phyloP scores from a whole-genome alignment of 2,888 invertebrate species.

The Cephus spinipes region DNA sequence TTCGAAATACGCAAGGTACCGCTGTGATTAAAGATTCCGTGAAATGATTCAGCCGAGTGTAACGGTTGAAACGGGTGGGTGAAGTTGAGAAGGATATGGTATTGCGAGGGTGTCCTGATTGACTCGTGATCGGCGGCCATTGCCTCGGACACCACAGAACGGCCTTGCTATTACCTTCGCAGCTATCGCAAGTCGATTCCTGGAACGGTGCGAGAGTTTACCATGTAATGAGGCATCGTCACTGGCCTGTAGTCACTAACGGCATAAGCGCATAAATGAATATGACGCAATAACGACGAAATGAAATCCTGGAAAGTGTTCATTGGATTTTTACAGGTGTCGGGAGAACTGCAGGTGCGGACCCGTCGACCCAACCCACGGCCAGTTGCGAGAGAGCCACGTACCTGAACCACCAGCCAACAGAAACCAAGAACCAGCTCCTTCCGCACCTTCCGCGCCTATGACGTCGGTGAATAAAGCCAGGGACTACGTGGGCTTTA shows the following conservation, averaged over 20 bases:
- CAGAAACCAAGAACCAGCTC: slow-evolving; percentile 25
- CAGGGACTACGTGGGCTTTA: slow-evolving; percentile 2
- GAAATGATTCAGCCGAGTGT: not conserved
- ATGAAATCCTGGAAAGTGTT: slow-evolving; percentile 19
- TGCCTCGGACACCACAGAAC: slow-evolving; percentile 16
- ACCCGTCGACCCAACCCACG: slow-evolving; percentile 5
- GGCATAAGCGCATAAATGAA: not conserved
- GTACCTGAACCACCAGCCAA: not conserved
- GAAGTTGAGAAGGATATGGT: not conserved
- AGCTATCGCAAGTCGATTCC: not conserved
- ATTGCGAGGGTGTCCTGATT: not conserved
- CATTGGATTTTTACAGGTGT: slow-evolving; percentile 35
- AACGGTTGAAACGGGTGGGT: not conserved
- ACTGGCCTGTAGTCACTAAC: not conserved
- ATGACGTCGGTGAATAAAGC: not conserved
- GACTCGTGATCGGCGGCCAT: not conserved
- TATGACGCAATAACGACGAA: slow-evolving; percentile 5
- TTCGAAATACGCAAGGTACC: not conserved
- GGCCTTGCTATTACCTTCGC: slow-evolving; percentile 31
- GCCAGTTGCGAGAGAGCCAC: not conserved
- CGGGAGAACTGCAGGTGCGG: slow-evolving; percentile 34
- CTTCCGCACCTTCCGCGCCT: not conserved
- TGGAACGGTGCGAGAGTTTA: not conserved
- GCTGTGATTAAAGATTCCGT: not conserved
- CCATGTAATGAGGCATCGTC: not conserved